These are phyloP conservation scores for Anas platyrhynchos DNA, from an alignment of 2,113 vertebrate species.

Conservation along the genomic window DNA sequence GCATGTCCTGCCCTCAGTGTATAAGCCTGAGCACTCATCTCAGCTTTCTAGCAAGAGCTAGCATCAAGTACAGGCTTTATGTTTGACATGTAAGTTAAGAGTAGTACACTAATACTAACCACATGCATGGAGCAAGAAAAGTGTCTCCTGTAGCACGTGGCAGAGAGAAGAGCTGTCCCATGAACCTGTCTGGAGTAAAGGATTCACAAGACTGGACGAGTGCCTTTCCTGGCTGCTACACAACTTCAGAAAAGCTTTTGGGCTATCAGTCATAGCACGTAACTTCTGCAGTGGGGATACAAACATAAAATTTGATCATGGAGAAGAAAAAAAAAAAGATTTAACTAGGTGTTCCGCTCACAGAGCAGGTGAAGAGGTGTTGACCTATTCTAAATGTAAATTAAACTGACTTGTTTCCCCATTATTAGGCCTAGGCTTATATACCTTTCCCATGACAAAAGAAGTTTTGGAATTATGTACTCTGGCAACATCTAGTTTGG, in stretches of 20 bases:
- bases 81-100: background rate
- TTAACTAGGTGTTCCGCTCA: background rate
- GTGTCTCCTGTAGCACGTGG: background rate
- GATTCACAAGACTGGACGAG: background rate
- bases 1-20: background rate
- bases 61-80: background rate
- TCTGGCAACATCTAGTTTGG: slow-evolving; percentile 17
- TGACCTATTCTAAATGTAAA: slow-evolving; percentile 22
- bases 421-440: background rate
- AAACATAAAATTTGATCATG: background rate
- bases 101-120: background rate
- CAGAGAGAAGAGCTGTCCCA: background rate
- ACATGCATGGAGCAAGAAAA: background rate
- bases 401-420: slow-evolving; percentile 13
- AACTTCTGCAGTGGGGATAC: background rate
- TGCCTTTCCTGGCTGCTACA: background rate
- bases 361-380: background rate
- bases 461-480: background rate
- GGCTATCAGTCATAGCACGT: background rate
- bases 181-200: background rate
- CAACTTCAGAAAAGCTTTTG: background rate
- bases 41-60: background rate
- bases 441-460: slow-evolving; percentile 7
- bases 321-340: background rate
- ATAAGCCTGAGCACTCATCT: background rate